These are phyloP conservation scores for Chymomyza fuscimana DNA, from an alignment of 2,888 invertebrate species.

Conservation along the genomic window DNA sequence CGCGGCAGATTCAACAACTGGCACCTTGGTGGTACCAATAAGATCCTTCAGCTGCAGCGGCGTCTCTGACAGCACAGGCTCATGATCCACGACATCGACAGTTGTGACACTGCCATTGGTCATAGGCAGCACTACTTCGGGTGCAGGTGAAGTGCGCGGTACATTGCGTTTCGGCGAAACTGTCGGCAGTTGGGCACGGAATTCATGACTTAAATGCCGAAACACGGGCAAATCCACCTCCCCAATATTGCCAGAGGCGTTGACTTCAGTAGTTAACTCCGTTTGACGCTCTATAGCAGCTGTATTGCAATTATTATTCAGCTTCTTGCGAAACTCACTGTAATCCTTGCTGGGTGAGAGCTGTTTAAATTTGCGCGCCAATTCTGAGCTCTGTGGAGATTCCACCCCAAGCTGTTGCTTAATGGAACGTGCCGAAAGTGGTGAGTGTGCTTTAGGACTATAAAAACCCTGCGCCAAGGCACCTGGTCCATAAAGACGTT, in stretches of 20 bases:
- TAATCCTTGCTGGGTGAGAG: conserved; percentile 75
- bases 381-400: conserved; percentile 69
- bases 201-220: conserved; percentile 91
- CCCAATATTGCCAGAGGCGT: conserved; percentile 31
- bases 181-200: conserved; percentile 88
- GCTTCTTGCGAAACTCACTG: conserved; percentile 70
- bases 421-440: conserved; percentile 24
- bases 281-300: conserved; percentile 29
- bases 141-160: conserved; percentile 39
- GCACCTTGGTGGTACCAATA: conserved; percentile 29
- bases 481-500: conserved; percentile 92
- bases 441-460: conserved; percentile 81
- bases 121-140: conserved; percentile 33
- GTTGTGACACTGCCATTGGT: conserved; percentile 21
- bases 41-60: conserved; percentile 38
- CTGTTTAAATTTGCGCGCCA: conserved; percentile 78
- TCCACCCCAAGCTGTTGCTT: conserved; percentile 40
- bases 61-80: conserved; percentile 9
- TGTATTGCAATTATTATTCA: conserved; percentile 47
- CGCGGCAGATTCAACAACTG: background rate
- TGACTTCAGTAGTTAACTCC: conserved; percentile 27
- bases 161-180: conserved; percentile 81
- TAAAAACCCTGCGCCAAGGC: conserved; percentile 92
- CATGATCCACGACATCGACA: conserved; percentile 67
- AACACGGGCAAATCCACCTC: conserved; percentile 85